Base-by-base conservation (phyloP, 2,888 invertebrate species). In the Conistra vaccinii region DNA sequence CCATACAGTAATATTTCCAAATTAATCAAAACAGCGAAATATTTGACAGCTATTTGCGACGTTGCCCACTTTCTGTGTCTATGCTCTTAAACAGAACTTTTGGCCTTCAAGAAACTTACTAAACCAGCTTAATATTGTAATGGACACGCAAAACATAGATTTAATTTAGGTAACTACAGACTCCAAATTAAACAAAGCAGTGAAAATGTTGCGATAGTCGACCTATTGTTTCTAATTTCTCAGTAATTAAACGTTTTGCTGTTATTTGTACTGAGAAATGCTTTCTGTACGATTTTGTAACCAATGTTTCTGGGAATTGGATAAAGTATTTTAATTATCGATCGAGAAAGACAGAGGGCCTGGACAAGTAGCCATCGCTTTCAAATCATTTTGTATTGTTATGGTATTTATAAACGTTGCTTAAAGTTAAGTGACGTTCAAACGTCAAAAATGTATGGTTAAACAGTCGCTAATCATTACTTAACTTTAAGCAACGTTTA, bases 221-320 rank as follows among this genome's bases (percentile, higher is more conserved):
- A 39, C 17, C 66, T 51, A 55, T 81, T 81, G 76, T 78, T 42
- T 17, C 17, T 32, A 45, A 65, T 75, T 80, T 81, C 81, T 45
- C 39, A 42, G 73, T 26, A 66, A 81, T 74, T 58, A 29, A n/a
- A 7, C 10, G 32, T 63, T 39, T 62, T n/a, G 20, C 20, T 60
- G 1, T 35, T 42, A 29, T 23, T 74, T 29, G 29, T 57, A 26
- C 26, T 57, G 23, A 58, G 39, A 74, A 58, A 73, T 58, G 29
- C 23, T 73, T 29, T 60, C 26, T n/a, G 26, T 55, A 20, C 26
- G 35, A 45, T 73, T 53, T 60, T 35, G 29, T 78, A 20, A 14
- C 20, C 10, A 39, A 53, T n/a, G 10, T 39, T 42, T 23, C 29
- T 60, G n/a, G 20, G 14, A 71, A 51, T 60, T 23, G 2, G 12